These are phyloP conservation scores for Neodiprion virginianus DNA, from an alignment of 1,140 invertebrate species.

Conservation along the genomic window DNA sequence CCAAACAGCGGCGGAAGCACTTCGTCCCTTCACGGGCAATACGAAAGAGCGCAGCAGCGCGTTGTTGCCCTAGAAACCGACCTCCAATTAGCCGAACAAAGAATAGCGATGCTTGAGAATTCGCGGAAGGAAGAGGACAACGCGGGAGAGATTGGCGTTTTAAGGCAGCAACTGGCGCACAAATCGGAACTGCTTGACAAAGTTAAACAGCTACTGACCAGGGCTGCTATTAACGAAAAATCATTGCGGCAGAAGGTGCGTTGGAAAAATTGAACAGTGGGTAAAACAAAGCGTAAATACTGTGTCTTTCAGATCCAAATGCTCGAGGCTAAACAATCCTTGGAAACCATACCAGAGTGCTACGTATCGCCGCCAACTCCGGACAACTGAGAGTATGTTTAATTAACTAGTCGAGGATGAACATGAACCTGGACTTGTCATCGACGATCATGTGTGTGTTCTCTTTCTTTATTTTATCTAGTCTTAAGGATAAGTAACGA, in stretches of 20 bases:
- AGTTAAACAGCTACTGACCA: conserved; percentile 63
- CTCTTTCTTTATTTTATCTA: too few relatives aligned
- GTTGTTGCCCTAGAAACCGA: conserved; percentile 57
- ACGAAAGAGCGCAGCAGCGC: conserved; percentile 56
- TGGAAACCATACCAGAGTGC: conserved; percentile 49
- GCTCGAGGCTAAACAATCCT: conserved; percentile 45
- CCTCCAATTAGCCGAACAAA: conserved; percentile 51
- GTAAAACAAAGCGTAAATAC: neutral
- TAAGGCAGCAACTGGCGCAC: conserved; percentile 61
- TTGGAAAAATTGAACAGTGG: conserved; percentile 12
- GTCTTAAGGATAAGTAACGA: too few relatives aligned
- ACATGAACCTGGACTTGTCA: too few relatives aligned
- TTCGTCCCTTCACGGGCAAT: conserved; percentile 44
- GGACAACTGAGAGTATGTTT: neutral
- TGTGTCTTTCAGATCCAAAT: conserved; percentile 45
- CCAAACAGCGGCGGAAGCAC: neutral
- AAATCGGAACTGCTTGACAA: conserved; percentile 63
- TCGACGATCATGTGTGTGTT: too few relatives aligned
- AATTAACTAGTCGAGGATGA: too few relatives aligned
- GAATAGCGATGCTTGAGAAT: conserved; percentile 54
- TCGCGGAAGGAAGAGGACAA: conserved; percentile 42
- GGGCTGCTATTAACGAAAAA: conserved; percentile 65
- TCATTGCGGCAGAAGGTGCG: conserved; percentile 60
- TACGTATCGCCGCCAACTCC: conserved; percentile 6
- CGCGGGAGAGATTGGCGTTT: conserved; percentile 37